Conservation (phyloP, 1,140 invertebrate genomes). For the Anoplophora glabripennis region DNA sequence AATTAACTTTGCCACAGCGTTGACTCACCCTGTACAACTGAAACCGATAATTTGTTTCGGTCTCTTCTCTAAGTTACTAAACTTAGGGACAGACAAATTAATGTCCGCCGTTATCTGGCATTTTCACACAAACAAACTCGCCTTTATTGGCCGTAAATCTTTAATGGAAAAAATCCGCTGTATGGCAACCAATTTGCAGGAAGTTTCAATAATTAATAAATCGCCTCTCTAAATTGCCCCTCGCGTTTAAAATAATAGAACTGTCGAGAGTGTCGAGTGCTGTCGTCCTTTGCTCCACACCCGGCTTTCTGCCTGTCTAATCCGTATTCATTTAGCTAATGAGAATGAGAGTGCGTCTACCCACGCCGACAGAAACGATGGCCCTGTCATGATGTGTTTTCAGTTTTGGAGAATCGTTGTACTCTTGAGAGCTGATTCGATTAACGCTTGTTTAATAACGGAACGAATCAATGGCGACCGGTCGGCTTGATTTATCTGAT, state of each 20-base stretch:
- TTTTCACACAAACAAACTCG: conserved; percentile 2
- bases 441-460: too few species aligned
- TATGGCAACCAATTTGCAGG: conserved; percentile 4
- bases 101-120: background rate
- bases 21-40: too few species aligned
- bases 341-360: background rate
- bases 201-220: conserved; percentile 19
- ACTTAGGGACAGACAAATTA: too few species aligned
- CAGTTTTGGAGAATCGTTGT: too few species aligned
- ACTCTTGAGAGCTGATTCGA: too few species aligned
- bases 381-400: too few species aligned
- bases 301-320: conserved; percentile 11
- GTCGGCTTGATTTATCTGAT: too few species aligned
- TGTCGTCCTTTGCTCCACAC: conserved; percentile 4
- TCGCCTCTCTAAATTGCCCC: conserved; percentile 7
- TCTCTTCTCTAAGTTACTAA: too few species aligned
- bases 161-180: conserved; percentile 12
- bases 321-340: conserved; percentile 8
- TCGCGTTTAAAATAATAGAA: background rate
- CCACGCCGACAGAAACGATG: background rate
- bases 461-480: too few species aligned
- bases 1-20: too few species aligned
- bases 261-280: background rate
- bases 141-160: conserved; percentile 4
- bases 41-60: too few species aligned